A percentile compares a stretch with the other conserved stretches of the same genome.
These are phyloP conservation scores for Athene noctua DNA, from an alignment of 2,113 vertebrate genomes.

Conservation along the genomic window DNA sequence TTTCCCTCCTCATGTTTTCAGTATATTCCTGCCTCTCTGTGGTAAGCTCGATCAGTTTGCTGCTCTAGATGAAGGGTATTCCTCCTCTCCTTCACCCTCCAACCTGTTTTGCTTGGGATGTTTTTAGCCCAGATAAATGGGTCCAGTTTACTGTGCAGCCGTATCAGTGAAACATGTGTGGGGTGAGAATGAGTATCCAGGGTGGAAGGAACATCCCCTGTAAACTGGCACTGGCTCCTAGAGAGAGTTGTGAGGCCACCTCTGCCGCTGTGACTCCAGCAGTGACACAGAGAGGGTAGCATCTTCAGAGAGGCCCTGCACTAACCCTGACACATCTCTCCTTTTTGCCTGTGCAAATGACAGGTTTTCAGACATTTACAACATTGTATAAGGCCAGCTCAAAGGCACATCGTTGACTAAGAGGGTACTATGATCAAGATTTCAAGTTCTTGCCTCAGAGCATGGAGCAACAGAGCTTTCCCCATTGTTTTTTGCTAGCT, in stretches of 20 bases:
- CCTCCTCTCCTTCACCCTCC: not conserved
- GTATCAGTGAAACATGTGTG: fast-evolving
- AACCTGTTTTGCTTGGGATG: not conserved
- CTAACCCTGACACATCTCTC: not conserved
- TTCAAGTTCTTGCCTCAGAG: not conserved
- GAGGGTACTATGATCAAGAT: not conserved
- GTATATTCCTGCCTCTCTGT: not conserved
- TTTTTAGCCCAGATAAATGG: not conserved
- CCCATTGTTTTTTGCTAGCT: not conserved
- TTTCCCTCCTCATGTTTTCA: not conserved
- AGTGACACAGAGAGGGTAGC: not conserved
- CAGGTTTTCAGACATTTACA: not conserved
- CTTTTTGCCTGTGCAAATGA: not conserved
- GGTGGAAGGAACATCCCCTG: not conserved
- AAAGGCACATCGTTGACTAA: not conserved
- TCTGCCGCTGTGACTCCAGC: not conserved
- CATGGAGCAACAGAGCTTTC: not conserved
- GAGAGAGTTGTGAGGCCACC: fast-evolving
- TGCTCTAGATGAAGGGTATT: not conserved
- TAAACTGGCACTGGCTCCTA: not conserved
- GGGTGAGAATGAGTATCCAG: not conserved
- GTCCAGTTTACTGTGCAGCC: fast-evolving
- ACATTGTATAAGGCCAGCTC: not conserved
- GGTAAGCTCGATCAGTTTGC: not conserved
- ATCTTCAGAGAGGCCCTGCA: not conserved